Evolutionary conservation across 2,888 invertebrate genomes (phyloP).

Genomic region (Erebia aethiops): DNA sequence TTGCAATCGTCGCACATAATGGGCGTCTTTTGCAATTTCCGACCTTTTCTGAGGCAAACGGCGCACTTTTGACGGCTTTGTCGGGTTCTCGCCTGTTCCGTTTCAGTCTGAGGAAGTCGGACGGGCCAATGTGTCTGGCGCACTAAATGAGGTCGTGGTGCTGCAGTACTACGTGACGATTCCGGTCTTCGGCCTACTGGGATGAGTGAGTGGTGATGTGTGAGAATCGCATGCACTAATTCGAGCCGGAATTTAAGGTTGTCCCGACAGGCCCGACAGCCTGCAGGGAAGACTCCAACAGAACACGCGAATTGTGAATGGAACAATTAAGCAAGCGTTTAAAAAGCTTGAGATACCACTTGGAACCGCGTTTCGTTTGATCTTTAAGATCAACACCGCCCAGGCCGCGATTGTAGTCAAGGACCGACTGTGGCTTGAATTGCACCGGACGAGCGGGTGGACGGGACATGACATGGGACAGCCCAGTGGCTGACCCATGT

Average conservation of each 20-base stretch:
- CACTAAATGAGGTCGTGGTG: not conserved
- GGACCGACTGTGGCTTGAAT: slow-evolving; percentile 1
- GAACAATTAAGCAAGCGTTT: slow-evolving; percentile 5
- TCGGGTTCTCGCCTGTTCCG: not conserved
- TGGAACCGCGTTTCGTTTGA: not conserved
- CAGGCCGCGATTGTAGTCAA: slow-evolving; percentile 12
- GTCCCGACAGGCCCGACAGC: not conserved
- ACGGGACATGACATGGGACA: not conserved
- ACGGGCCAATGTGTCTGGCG: slow-evolving; percentile 4
- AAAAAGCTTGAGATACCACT: slow-evolving; percentile 12
- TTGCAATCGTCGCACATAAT: not conserved
- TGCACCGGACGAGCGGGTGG: not conserved
- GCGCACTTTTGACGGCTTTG: not conserved
- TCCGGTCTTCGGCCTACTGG: not conserved
- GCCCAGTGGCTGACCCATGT: slow-evolving; percentile 11
- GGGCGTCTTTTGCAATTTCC: not conserved
- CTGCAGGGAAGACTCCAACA: not conserved
- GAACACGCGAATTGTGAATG: slow-evolving; percentile 4
- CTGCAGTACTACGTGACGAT: not conserved
- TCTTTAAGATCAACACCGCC: slow-evolving; percentile 16
- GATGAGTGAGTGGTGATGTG: not conserved
- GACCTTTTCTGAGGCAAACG: not conserved
- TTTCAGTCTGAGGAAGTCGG: not conserved
- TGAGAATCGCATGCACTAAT: not conserved
- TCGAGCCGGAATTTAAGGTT: slow-evolving; percentile 1